These are phyloP conservation scores for Rhadina sibilatrix DNA, from an alignment of 2,113 vertebrate species.

Conservation along the genomic window DNA sequence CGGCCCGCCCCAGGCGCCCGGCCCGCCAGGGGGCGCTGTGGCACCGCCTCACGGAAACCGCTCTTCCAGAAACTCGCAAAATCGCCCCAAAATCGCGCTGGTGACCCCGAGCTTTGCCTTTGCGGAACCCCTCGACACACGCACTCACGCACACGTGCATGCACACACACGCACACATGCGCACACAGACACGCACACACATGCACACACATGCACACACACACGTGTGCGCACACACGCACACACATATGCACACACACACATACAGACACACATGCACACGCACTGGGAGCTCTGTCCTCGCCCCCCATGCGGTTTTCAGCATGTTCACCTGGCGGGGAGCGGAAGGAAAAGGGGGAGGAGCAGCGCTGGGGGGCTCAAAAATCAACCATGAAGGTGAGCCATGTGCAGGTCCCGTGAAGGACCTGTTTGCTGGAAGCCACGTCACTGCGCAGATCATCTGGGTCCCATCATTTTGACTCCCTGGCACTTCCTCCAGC, in stretches of 20 bases:
- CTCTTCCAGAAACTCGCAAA: background rate
- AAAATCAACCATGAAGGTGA: background rate
- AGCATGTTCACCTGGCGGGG: background rate
- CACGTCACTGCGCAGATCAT: background rate
- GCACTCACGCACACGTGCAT: background rate
- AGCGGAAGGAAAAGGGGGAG: background rate
- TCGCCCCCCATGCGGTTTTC: background rate
- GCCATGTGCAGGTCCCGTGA: background rate
- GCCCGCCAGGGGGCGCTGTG: slow-evolving; percentile 45
- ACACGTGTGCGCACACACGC: no score
- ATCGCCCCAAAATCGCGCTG: background rate
- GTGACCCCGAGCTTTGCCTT: background rate
- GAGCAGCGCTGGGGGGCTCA: fast-evolving
- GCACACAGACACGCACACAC: no score
- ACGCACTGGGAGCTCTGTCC: background rate
- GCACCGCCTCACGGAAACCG: background rate
- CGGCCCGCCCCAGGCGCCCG: no score
- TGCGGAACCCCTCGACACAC: background rate
- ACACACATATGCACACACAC: no score
- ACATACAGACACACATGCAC: background rate
- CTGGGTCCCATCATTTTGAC: no score
- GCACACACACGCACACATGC: no score
- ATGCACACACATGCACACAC: no score
- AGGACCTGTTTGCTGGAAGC: background rate
- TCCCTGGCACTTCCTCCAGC: background rate